Percentiles rank a stretch among this genome's conserved stretches.
These are phyloP conservation scores for Drosophila miranda DNA, from an alignment of 1,140 invertebrate species.

Conservation along the genomic window DNA sequence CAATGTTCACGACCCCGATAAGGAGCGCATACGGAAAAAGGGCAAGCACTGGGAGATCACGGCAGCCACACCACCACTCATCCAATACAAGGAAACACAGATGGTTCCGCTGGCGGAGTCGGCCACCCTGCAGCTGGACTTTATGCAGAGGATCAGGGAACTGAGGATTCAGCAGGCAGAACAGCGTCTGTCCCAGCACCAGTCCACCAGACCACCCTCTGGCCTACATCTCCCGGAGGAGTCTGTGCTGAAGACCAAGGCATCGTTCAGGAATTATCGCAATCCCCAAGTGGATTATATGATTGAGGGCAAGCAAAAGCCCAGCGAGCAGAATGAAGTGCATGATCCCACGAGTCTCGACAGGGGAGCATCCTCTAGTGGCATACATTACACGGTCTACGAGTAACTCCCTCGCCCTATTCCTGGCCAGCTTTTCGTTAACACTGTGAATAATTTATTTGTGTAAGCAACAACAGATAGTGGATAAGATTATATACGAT, in stretches of 20 bases:
- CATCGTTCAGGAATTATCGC: slow-evolving; percentile 67
- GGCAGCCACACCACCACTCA: slow-evolving; percentile 86
- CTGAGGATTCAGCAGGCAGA: slow-evolving; percentile 71
- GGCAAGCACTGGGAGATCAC: slow-evolving; percentile 87
- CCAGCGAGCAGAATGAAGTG: slow-evolving; percentile 65
- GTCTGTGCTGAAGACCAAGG: slow-evolving; percentile 50
- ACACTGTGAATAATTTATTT: slow-evolving; percentile 40
- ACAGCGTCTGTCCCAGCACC: slow-evolving; percentile 58
- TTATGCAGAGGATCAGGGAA: slow-evolving; percentile 69
- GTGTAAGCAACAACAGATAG: slow-evolving; percentile 28
- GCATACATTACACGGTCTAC: slow-evolving; percentile 67
- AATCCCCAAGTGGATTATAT: slow-evolving; percentile 42
- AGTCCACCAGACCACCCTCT: not conserved
- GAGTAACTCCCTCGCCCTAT: slow-evolving; percentile 29
- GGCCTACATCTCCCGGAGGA: slow-evolving; percentile 47
- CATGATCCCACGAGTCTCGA: slow-evolving; percentile 58
- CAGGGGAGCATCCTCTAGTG: slow-evolving; percentile 18
- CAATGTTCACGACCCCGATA: slow-evolving; percentile 85
- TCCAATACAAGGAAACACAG: slow-evolving; percentile 69
- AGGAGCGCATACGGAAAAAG: slow-evolving; percentile 85
- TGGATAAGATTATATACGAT: slow-evolving; percentile 25
- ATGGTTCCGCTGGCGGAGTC: slow-evolving; percentile 74
- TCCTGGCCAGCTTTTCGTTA: not conserved
- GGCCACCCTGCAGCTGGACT: slow-evolving; percentile 62
- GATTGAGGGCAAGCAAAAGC: slow-evolving; percentile 64